phyloP scores from a whole-genome alignment of 1,140 invertebrate species.

The Caenorhabditis inopinata region DNA sequence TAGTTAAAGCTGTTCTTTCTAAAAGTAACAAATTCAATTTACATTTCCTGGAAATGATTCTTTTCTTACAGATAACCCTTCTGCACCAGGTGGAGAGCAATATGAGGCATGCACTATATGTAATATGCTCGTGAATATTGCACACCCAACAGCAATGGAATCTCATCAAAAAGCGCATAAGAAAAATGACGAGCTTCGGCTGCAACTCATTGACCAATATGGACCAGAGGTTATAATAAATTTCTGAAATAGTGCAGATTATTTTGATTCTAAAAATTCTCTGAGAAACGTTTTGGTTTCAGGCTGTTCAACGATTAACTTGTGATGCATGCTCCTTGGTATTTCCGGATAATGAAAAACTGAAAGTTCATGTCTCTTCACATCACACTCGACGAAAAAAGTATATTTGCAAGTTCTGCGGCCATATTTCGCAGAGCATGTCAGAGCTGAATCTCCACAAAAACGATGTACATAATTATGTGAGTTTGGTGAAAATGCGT shows the following conservation, averaged over 20 bases:
- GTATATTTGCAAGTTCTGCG: conserved; percentile 52
- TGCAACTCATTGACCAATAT: conserved; percentile 33
- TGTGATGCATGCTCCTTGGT: conserved; percentile 48
- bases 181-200: conserved; percentile 48
- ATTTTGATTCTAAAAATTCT: neutral
- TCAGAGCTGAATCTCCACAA: conserved; percentile 51
- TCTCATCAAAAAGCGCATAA: conserved; percentile 49
- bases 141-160: conserved; percentile 51
- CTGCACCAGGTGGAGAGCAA: neutral
- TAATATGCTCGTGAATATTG: conserved; percentile 46
- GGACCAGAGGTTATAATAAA: conserved; percentile 43
- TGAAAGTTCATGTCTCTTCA: conserved; percentile 32
- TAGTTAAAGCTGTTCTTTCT: neutral
- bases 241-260: too few relatives aligned
- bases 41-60: neutral
- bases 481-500: neutral
- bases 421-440: conserved; percentile 43
- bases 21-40: neutral
- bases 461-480: conserved; percentile 41
- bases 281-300: neutral
- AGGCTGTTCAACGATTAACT: conserved; percentile 41
- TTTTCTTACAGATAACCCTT: neutral
- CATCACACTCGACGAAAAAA: conserved; percentile 46
- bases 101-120: conserved; percentile 49
- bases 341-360: conserved; percentile 47